phyloP scores from a whole-genome alignment of 2,888 invertebrate species.

The Calameuta idolon region DNA sequence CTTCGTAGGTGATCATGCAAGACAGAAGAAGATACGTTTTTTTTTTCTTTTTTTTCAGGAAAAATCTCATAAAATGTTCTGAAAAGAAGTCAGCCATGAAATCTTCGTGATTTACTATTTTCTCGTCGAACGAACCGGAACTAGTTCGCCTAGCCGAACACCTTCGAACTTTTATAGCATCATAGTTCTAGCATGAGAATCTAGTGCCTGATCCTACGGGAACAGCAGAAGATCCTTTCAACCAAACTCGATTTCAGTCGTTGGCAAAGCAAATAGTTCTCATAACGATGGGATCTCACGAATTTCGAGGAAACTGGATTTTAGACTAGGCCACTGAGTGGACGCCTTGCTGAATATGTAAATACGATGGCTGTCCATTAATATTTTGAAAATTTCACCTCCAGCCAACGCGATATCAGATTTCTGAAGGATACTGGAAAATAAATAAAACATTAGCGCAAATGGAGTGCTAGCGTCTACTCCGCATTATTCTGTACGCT shows the following conservation, averaged over 20 bases:
- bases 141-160: slow-evolving; percentile 23
- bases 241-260: background rate
- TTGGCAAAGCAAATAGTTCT: background rate
- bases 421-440: background rate
- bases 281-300: background rate
- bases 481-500: background rate
- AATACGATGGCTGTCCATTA: background rate
- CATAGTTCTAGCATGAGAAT: slow-evolving; percentile 18
- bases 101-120: slow-evolving; percentile 31
- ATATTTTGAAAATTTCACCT: background rate
- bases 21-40: background rate
- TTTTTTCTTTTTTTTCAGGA: background rate
- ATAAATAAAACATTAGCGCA: background rate
- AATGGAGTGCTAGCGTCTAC: background rate
- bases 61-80: slow-evolving; percentile 48
- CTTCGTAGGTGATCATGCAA: background rate
- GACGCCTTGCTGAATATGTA: background rate
- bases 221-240: slow-evolving; percentile 6
- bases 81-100: slow-evolving; percentile 45
- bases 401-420: background rate
- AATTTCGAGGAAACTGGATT: background rate
- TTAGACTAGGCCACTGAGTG: background rate
- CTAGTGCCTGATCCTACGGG: slow-evolving; percentile 5
- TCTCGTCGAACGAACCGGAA: slow-evolving; percentile 24
- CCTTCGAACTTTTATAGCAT: slow-evolving; percentile 39